These are phyloP conservation scores for Parazoanthus swiftii DNA, from an alignment of 92 coral and sea anemone genomes.

Conservation along the genomic window DNA sequence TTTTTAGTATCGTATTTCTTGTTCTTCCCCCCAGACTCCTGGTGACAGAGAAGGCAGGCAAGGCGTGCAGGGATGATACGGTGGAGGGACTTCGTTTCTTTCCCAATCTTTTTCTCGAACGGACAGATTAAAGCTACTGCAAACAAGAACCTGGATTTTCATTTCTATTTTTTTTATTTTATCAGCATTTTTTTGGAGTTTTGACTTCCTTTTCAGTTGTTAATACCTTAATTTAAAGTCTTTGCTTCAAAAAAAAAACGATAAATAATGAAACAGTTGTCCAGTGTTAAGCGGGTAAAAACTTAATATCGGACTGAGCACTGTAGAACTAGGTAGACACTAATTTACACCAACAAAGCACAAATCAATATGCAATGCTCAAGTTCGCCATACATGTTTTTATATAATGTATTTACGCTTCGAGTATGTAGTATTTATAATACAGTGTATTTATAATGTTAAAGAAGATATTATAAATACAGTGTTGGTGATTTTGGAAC, in stretches of 20 bases:
- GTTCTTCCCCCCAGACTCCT: slow-evolving; percentile 58
- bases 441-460: neutral
- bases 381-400: neutral
- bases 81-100: slow-evolving; percentile 94
- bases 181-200: neutral
- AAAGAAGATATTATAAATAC: neutral
- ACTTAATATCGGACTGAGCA: no score
- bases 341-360: neutral
- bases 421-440: no score
- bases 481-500: no score
- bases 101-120: slow-evolving; percentile 85
- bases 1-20: neutral
- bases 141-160: no score
- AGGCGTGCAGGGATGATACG: slow-evolving; percentile 97
- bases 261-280: no score
- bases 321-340: no score
- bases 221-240: no score
- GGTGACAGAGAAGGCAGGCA: slow-evolving; percentile 98
- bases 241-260: no score
- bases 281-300: neutral
- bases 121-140: slow-evolving; percentile 43
- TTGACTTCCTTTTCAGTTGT: neutral
- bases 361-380: neutral
- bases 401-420: no score
- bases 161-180: no score